Evolutionary conservation across 2,797 vertebrate genomes (phyloP).

Genomic region (Sebastes flavidus): DNA sequence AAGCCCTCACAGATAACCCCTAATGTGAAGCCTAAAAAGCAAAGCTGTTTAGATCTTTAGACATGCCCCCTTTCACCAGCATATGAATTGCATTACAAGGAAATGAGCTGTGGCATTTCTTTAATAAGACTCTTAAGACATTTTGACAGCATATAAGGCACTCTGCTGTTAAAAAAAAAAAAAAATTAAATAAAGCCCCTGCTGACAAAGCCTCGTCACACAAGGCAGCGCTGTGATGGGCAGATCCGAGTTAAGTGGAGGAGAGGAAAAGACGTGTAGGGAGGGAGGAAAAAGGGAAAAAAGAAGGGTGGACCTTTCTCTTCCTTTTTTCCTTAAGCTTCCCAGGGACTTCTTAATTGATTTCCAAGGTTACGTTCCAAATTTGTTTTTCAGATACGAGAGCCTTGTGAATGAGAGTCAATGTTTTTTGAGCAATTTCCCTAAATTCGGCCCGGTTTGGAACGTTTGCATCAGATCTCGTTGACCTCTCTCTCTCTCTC

Average conservation of each 20-base stretch:
- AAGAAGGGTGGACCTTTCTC: slow-evolving; percentile 59
- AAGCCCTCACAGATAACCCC: slow-evolving; percentile 83
- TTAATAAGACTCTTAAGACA: slow-evolving; percentile 84
- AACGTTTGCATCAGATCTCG: slow-evolving; percentile 37
- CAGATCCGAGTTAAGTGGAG: slow-evolving; percentile 62
- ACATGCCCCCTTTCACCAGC: slow-evolving; percentile 80
- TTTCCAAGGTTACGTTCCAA: slow-evolving; percentile 84
- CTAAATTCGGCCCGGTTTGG: slow-evolving; percentile 60
- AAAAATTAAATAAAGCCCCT: slow-evolving; percentile 68
- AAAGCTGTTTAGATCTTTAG: slow-evolving; percentile 85
- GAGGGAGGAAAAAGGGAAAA: slow-evolving; percentile 3
- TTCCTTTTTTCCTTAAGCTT: slow-evolving; percentile 59
- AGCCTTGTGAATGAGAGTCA: slow-evolving; percentile 51
- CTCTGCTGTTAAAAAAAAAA: slow-evolving; percentile 67
- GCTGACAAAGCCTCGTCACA: slow-evolving; percentile 70
- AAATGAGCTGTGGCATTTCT: slow-evolving; percentile 85
- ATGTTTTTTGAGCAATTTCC: slow-evolving; percentile 75
- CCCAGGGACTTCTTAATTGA: slow-evolving; percentile 81
- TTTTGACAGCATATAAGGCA: slow-evolving; percentile 84
- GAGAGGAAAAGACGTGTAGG: slow-evolving; percentile 52
- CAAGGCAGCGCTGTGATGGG: slow-evolving; percentile 61
- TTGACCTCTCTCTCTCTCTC: slow-evolving; percentile 19
- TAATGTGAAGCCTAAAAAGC: slow-evolving; percentile 85
- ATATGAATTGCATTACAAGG: slow-evolving; percentile 82
- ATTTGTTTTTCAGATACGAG: slow-evolving; percentile 81